These are phyloP conservation scores for Amorpha juglandis DNA, from an alignment of 2,888 invertebrate species.

Conservation along the genomic window DNA sequence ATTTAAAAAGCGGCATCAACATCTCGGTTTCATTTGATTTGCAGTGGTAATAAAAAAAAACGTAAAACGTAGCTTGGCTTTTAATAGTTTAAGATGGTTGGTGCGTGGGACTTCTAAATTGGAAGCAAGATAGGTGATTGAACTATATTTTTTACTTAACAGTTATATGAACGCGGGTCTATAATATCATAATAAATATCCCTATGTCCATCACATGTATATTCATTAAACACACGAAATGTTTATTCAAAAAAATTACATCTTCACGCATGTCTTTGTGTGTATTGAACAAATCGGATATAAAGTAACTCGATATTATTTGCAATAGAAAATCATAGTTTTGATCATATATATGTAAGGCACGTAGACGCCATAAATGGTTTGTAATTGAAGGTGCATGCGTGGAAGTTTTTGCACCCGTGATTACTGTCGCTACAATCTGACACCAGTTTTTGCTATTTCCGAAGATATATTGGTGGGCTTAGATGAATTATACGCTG, in stretches of 20 bases:
- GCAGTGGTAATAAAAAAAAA: slow-evolving; percentile 20
- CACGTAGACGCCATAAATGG: slow-evolving; percentile 77
- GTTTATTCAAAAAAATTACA: not conserved
- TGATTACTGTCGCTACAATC: slow-evolving; percentile 73
- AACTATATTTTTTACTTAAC: slow-evolving; percentile 10
- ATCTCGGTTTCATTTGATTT: slow-evolving; percentile 15
- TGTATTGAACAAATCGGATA: not conserved
- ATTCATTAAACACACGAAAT: not conserved
- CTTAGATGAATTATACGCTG: slow-evolving; percentile 30
- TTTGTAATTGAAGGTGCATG: slow-evolving; percentile 77
- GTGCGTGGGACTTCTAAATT: slow-evolving; percentile 21
- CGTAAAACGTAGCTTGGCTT: slow-evolving; percentile 4
- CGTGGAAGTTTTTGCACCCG: slow-evolving; percentile 66
- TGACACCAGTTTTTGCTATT: slow-evolving; percentile 74
- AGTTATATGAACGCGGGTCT: not conserved
- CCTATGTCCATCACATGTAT: not conserved
- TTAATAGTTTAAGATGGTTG: slow-evolving; percentile 19
- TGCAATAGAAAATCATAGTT: slow-evolving; percentile 63
- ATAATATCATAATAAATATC: not conserved
- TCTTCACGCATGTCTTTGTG: not conserved
- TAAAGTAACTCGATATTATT: slow-evolving; percentile 22
- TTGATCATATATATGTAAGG: slow-evolving; percentile 67
- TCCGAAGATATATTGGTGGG: slow-evolving; percentile 71
- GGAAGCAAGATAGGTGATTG: slow-evolving; percentile 17
- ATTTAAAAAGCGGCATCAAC: slow-evolving; percentile 12